Base-by-base conservation (phyloP, 2,797 vertebrate species). In the Melanotaenia maccullochi region DNA sequence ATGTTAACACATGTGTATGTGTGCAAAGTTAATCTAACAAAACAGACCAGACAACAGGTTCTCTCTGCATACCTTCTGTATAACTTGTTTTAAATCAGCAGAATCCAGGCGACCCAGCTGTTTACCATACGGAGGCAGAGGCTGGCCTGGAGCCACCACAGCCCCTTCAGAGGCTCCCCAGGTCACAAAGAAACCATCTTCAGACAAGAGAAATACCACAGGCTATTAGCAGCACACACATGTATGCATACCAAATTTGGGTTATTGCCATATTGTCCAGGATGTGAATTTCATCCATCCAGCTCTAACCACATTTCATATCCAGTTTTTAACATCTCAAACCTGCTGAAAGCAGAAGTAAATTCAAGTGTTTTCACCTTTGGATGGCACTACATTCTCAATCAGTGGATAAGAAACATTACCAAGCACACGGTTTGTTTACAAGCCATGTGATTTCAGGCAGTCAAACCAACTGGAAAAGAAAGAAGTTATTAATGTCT, bases 111-210 rank as follows among this genome's bases (percentile, higher is more conserved):
- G 93, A 63, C 97, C 96, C 70, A 99, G 95, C 5, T 95, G 95
- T 87, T 95, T 96, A 69, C 98, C 98, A 65, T 99, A 96, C 6
- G 96, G 90, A 78, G 97, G 96, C 16, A 98, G 83, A 13, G 95
- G 82, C 66, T 97, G 97, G 68, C 95, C 95, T 49, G 94, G 94
- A 70, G 92, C 76, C 66, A 88, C 75, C 11, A 95, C 84, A 30
- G 89, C 38, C 63, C 93, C 93, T 60, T 93, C 81, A 74, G 82
- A 88, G 4, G 94, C 94, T 76, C 96, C 97, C 98, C 97, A 99
- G 0, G 97, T 97, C 72, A 98, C 98, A 83, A 97, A 99, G 90
- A 96, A 99, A 24, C 77, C 90, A 87, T 96, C 97, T 99, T 83
- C 25, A 85, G 22, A 76, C 30, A 56, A 25, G 6, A 22, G 1